Percentiles rank a stretch among this genome's conserved stretches.
These are phyloP conservation scores for Coregonus clupeaformis DNA, from an alignment of 2,113 vertebrate genomes.

Conservation along the genomic window DNA sequence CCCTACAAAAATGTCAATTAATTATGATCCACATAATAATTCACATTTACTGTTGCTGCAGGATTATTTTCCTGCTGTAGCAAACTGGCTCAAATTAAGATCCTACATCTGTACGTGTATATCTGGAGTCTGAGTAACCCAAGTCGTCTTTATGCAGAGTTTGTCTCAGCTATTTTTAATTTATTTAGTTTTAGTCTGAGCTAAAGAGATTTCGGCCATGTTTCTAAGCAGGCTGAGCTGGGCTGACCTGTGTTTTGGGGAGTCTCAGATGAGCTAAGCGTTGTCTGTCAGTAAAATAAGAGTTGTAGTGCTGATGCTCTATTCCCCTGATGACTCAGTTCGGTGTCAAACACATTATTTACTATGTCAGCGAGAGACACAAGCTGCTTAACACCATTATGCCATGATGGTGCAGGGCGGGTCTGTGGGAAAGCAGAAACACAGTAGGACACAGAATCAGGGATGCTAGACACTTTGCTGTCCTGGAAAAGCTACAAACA, in stretches of 20 bases:
- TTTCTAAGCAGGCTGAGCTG: conserved; percentile 29
- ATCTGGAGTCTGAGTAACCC: not conserved
- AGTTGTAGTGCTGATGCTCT: conserved; percentile 24
- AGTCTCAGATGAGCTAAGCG: conserved; percentile 25
- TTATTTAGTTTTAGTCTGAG: not conserved
- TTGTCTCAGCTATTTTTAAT: not conserved
- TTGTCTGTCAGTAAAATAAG: conserved; percentile 42
- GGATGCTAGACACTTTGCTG: conserved; percentile 5
- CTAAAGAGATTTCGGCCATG: not conserved
- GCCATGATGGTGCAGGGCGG: not conserved
- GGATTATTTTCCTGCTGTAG: too few relatives aligned
- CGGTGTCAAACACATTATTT: conserved; percentile 58
- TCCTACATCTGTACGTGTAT: too few relatives aligned
- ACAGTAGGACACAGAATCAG: conserved; percentile 9
- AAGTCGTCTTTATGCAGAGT: not conserved
- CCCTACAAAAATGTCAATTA: too few relatives aligned
- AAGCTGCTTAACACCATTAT: conserved; percentile 48
- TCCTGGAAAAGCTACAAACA: conserved; percentile 21
- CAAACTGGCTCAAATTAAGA: too few relatives aligned
- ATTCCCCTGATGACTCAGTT: conserved; percentile 53
- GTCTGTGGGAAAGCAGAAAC: not conserved
- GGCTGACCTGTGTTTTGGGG: conserved; percentile 31
- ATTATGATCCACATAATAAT: too few relatives aligned
- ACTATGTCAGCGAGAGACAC: conserved; percentile 37
- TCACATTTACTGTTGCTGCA: too few relatives aligned